Evolutionary conservation across 2,797 vertebrate species (phyloP).

Genomic region (Anguilla marmorata): DNA sequence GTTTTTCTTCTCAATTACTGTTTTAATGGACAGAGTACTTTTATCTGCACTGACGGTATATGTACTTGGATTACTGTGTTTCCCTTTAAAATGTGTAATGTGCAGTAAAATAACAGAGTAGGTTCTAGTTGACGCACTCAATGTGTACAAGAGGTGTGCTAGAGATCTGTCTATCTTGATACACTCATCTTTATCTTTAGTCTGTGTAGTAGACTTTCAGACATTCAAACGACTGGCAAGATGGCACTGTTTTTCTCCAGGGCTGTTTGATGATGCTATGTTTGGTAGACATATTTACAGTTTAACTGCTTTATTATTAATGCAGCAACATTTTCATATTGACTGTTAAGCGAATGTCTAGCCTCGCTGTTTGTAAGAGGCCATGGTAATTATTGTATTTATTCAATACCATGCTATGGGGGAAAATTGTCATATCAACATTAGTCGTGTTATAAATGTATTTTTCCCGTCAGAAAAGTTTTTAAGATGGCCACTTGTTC

Average conservation of each 20-base stretch:
- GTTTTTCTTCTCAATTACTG: constrained; percentile 21
- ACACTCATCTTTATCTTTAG: constrained; percentile 41
- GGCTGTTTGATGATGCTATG: constrained; percentile 30
- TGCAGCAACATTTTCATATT: neutral
- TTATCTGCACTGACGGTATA: constrained; percentile 1
- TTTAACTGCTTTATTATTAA: neutral
- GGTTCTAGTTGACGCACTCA: constrained; percentile 35
- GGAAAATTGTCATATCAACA: neutral
- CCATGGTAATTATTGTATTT: neutral
- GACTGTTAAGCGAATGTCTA: neutral
- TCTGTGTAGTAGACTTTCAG: constrained; percentile 23
- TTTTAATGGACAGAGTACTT: constrained; percentile 42
- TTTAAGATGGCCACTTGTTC: neutral
- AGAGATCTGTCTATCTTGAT: constrained; percentile 35
- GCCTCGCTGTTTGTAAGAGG: neutral
- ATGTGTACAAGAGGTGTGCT: constrained; percentile 1
- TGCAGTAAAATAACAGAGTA: constrained; percentile 40
- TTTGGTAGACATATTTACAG: constrained; percentile 20
- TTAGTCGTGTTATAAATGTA: neutral
- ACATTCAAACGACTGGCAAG: constrained; percentile 32
- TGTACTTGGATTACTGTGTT: constrained; percentile 27
- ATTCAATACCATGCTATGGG: neutral
- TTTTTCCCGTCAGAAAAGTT: neutral
- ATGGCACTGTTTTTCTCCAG: constrained; percentile 43
- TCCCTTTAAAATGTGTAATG: constrained; percentile 50